A percentile compares a stretch with the other conserved stretches of the same genome.
Evolutionary conservation across 2,113 vertebrate genomes (phyloP).

Genomic region (Ctenodactylus gundi): DNA sequence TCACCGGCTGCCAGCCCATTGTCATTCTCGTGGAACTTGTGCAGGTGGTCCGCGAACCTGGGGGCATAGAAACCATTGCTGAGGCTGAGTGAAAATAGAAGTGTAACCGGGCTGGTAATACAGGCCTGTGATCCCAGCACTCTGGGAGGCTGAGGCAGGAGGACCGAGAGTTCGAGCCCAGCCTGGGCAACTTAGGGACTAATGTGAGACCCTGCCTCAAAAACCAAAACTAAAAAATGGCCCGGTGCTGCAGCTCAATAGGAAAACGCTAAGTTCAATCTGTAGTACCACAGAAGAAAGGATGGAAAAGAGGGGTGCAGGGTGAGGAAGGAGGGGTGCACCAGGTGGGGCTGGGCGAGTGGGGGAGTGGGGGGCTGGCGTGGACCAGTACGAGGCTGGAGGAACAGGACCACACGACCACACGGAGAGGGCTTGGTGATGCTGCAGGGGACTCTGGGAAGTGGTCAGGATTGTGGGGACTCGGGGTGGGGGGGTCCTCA

Average conservation of each 20-base stretch:
- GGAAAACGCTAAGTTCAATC: too few species aligned
- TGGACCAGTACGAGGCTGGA: not conserved
- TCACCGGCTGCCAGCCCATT: constrained; percentile 59
- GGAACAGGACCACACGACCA: not conserved
- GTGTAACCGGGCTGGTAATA: too few species aligned
- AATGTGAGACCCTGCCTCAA: too few species aligned
- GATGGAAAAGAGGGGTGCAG: too few species aligned
- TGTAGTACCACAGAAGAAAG: too few species aligned
- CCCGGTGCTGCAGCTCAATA: too few species aligned
- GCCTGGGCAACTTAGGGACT: too few species aligned
- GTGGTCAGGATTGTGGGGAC: not conserved
- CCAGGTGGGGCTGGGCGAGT: too few species aligned
- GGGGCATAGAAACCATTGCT: constrained; percentile 43
- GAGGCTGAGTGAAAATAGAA: not conserved
- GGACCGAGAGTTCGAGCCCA: not conserved
- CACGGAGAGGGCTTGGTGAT: not conserved
- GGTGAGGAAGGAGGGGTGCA: too few species aligned
- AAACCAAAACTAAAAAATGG: too few species aligned
- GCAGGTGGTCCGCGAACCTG: constrained; percentile 96
- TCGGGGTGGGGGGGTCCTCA: not conserved
- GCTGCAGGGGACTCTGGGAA: not conserved
- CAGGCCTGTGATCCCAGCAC: too few species aligned
- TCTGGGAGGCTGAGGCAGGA: fast-evolving
- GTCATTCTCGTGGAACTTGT: constrained; percentile 93
- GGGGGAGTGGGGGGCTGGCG: too few species aligned